Evolutionary conservation across 2,113 vertebrate species (phyloP).

Genomic region (Mystacornis crossleyi): DNA sequence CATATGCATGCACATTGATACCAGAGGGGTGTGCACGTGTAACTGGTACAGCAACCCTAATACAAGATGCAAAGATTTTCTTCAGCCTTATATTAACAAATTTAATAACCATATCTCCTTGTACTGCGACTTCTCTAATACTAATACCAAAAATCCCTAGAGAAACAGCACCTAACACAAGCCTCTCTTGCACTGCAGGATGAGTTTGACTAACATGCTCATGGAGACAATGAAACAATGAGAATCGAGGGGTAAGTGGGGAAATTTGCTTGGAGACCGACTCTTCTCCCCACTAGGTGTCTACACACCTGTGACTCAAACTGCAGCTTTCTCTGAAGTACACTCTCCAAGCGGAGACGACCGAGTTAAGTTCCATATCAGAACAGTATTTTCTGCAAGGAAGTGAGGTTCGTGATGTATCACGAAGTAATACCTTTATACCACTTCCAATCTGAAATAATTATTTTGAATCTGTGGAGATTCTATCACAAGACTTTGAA

Average conservation of each 20-base stretch:
- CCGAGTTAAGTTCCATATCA: background rate
- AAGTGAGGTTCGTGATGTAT: background rate
- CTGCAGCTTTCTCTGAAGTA: background rate
- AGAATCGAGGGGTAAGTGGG: rapidly evolving
- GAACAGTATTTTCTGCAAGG: background rate
- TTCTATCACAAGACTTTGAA: background rate
- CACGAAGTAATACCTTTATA: background rate
- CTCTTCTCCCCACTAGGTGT: constrained; percentile 53
- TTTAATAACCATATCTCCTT: background rate
- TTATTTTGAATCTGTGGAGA: background rate
- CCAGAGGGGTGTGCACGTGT: background rate
- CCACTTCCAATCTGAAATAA: background rate
- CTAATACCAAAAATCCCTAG: background rate
- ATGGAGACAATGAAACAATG: background rate
- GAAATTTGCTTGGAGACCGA: background rate
- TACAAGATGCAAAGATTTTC: background rate
- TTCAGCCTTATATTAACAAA: background rate
- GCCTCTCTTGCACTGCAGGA: background rate
- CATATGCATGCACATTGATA: background rate
- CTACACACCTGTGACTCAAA: constrained; percentile 34
- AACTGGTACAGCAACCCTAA: background rate
- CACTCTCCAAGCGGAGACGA: rapidly evolving
- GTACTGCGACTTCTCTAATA: background rate
- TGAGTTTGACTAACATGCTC: background rate
- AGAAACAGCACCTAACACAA: background rate